Evolutionary conservation across 2,888 invertebrate species (phyloP).

Genomic region (Azorinus chamasolen): DNA sequence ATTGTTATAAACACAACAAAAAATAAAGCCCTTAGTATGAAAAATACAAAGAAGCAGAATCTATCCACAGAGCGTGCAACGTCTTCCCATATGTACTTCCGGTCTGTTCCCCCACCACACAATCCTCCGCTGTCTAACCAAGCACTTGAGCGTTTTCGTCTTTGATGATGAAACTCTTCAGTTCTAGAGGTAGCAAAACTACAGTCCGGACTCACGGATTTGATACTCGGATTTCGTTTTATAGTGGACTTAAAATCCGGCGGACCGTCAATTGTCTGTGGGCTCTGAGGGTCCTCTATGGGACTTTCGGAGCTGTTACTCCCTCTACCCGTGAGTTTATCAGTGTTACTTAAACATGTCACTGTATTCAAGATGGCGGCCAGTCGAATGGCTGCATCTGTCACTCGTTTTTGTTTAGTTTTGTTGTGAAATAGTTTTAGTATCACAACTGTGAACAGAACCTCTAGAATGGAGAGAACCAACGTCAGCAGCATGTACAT

Average conservation of each 20-base stretch:
- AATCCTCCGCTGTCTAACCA: conserved; percentile 38
- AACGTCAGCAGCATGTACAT: conserved; percentile 34
- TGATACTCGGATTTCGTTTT: conserved; percentile 44
- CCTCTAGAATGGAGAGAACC: conserved; percentile 41
- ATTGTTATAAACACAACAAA: conserved; percentile 39
- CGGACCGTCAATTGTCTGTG: conserved; percentile 33
- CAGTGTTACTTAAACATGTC: conserved; percentile 29
- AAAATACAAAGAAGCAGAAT: conserved; percentile 41
- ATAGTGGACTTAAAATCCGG: conserved; percentile 45
- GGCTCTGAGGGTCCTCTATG: conserved; percentile 29
- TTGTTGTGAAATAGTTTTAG: conserved; percentile 44
- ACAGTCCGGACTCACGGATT: conserved; percentile 49
- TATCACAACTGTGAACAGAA: conserved; percentile 28
- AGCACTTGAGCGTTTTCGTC: conserved; percentile 22
- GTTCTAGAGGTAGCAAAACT: conserved; percentile 55
- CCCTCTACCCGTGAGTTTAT: background rate
- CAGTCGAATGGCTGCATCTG: conserved; percentile 14
- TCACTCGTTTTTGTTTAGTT: conserved; percentile 27
- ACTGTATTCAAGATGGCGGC: conserved; percentile 22
- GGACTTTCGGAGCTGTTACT: conserved; percentile 30
- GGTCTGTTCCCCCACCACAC: conserved; percentile 45
- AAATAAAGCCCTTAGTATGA: conserved; percentile 39
- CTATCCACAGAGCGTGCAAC: conserved; percentile 44
- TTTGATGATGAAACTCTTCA: conserved; percentile 30
- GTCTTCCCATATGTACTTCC: conserved; percentile 36